Evolutionary conservation across 2,797 vertebrate species (phyloP).

Genomic region (Acanthurus leucopareius): DNA sequence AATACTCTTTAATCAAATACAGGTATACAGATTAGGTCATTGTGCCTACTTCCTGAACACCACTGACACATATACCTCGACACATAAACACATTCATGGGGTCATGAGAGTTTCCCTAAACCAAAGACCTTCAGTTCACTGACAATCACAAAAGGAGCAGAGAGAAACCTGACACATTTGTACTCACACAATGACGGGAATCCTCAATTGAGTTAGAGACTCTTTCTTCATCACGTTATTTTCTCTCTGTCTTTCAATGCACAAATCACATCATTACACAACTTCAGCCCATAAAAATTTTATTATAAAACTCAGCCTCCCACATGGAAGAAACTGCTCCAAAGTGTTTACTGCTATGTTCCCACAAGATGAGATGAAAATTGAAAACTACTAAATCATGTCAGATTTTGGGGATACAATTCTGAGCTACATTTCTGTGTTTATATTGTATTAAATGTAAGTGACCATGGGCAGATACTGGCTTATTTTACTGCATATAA

Average conservation of each 20-base stretch:
- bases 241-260: neutral
- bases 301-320: constrained; percentile 67
- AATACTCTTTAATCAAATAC: too few relatives aligned
- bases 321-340: constrained; percentile 37
- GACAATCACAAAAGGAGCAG: neutral
- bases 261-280: constrained; percentile 54
- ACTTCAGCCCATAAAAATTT: constrained; percentile 63
- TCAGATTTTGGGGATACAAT: constrained; percentile 25
- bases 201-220: neutral
- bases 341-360: constrained; percentile 31
- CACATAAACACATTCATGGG: neutral
- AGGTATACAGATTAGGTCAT: too few relatives aligned
- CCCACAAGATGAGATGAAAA: constrained; percentile 46
- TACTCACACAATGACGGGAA: neutral
- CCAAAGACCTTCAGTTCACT: neutral
- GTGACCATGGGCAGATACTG: constrained; percentile 28
- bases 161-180: neutral
- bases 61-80: neutral
- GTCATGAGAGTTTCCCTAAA: neutral
- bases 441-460: constrained; percentile 29
- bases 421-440: constrained; percentile 46
- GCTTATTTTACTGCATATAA: constrained; percentile 63
- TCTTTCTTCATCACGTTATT: neutral
- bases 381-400: constrained; percentile 6
- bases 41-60: neutral